Base-by-base conservation (phyloP, 2,113 vertebrate genomes). In the Cephalopterus ornatus region DNA sequence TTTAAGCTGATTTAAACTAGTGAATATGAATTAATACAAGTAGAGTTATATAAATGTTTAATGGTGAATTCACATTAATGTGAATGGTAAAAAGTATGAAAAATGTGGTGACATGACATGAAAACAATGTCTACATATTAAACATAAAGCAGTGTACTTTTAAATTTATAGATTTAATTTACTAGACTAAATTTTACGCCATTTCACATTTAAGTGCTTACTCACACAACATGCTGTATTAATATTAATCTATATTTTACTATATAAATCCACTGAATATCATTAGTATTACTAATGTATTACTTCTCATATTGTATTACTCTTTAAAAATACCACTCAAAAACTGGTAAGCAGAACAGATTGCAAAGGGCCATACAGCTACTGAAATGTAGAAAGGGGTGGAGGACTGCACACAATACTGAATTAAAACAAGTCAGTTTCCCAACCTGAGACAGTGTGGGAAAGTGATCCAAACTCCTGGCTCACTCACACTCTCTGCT, bases 401-500 rank as follows among this genome's bases (percentile, higher is more conserved):
- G 22, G 26, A 66, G 39, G 9, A 58, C 5, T 37, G 8, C 8
- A 22, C 2, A 1, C 8, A 33, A 41, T 20, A 17, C 9, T 33
- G 6, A 32, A 35, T 17, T 9, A 22, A 58, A 53, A 37, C 11
- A 58, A 47, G 4, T 28, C 14, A 26, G 5, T 35, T 80, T 63
- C 16, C 32, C 47, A n/a, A 6, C 15, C 16, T 65, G 22, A 73
- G 18, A 58, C 3, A 27, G 22, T 39, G 30, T 8, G 17, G 18
- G 27, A n/a, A 53, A 33, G 11, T 18, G 3, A 22, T 52, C 37
- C 27, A 19, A 70, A 41, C 9, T 17, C 32, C 17, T 46, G 2
- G 0, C 4, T 61, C 66, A 18, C 8, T 78, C 56, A 50, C 8
- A 6, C 10, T 3, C 0, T 1, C 35, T 56, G 5, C 20, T 33